phyloP scores from a whole-genome alignment of 2,888 invertebrate genomes.

The Ophion slaviceki region DNA sequence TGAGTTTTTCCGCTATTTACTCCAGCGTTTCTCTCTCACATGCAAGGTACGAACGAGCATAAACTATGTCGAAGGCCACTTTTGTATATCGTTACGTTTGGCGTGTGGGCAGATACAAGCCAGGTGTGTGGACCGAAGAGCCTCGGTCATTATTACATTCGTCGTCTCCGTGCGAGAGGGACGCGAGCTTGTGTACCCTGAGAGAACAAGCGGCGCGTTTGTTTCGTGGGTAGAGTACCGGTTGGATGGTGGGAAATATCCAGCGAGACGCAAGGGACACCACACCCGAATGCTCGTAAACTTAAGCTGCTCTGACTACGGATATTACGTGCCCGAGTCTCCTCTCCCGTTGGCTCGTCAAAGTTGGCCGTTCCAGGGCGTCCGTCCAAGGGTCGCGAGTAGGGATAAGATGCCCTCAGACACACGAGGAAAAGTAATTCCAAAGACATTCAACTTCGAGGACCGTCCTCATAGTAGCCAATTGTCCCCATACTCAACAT shows the following conservation, averaged over 20 bases:
- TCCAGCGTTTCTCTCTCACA: neutral
- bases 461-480: neutral
- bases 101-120: neutral
- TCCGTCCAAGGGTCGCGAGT: slow-evolving; percentile 62
- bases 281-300: slow-evolving; percentile 65
- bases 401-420: slow-evolving; percentile 51
- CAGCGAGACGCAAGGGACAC: slow-evolving; percentile 50
- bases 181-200: slow-evolving; percentile 11
- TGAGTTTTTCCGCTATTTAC: neutral
- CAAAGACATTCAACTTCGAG: neutral
- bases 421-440: neutral
- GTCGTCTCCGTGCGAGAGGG: slow-evolving; percentile 33
- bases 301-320: slow-evolving; percentile 68
- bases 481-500: neutral
- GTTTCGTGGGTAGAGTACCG: slow-evolving; percentile 41
- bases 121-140: slow-evolving; percentile 38
- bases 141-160: slow-evolving; percentile 51
- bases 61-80: neutral
- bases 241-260: slow-evolving; percentile 38
- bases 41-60: neutral
- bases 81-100: neutral
- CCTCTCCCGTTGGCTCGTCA: slow-evolving; percentile 65
- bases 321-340: slow-evolving; percentile 70
- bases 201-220: slow-evolving; percentile 16
- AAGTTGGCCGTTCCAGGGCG: slow-evolving; percentile 64